Base-by-base conservation (phyloP, 2,113 vertebrate species). In the Microtus richardsoni region DNA sequence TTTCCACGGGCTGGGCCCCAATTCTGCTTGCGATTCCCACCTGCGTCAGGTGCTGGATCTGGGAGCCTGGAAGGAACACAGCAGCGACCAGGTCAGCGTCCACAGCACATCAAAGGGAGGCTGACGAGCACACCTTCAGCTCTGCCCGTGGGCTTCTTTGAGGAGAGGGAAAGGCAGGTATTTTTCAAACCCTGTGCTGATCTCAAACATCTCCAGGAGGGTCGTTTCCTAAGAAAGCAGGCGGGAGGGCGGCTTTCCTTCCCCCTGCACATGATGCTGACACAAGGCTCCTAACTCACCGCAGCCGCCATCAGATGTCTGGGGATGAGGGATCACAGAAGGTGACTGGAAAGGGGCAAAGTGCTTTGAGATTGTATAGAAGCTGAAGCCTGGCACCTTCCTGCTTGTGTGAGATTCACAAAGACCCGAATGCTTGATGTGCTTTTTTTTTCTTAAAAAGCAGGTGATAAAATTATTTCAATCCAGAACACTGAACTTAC, bases 11-110 rank as follows among this genome's bases (percentile, higher is more conserved):
- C 98, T 99, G 99, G 83, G 98, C 98, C 85, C 99, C 99, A 73
- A 99, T 98, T 95, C 99, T 99, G 95, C 99, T 99, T 41, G 99
- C 98, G 96, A 99, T 97, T 92, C 99, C 99, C 98, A 99, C 99
- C 98, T 99, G 99, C 39, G 99, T 99, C 96, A 99, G 98, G 98
- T 99, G 99, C 97, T 99, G 99, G 97, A 99, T 99, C 98, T 99
- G 99, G 98, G 99, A 99, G 91, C 99, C 99, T 99, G 95, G 94
- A 98, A 97, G 68, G 73, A 97, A 89, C 60, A 52, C 33, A 2
- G 33, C 36, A 97, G 11, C 0, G 16, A 9, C 24, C 39, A 0
- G 5, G 90, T 97, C n/a, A 96, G 64, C 7, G 6, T 6, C 4
- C 36, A n/a, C 0, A 3, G 41, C 44, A 28, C 4, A 11, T 17